Percentiles rank a stretch among this genome's conserved stretches.
These are phyloP conservation scores for Taeniopygia guttata DNA, from an alignment of 2,797 vertebrate genomes.

Conservation along the genomic window DNA sequence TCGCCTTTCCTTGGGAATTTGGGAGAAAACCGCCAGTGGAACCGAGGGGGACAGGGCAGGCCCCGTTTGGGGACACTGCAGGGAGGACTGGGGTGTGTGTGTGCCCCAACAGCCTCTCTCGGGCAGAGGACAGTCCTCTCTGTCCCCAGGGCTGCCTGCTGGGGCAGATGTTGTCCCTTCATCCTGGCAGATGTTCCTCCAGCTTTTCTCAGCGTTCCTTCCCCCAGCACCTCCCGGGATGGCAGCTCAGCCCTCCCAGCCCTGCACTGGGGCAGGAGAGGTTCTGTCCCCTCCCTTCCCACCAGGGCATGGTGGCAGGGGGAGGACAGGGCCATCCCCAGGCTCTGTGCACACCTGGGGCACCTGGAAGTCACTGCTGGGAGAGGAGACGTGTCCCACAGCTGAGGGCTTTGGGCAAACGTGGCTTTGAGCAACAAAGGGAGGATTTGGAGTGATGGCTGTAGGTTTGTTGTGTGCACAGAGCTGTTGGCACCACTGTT, in stretches of 20 bases:
- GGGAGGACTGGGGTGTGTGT: not conserved
- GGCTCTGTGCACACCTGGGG: rapidly evolving
- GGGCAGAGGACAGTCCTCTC: not conserved
- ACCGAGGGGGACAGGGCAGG: not conserved
- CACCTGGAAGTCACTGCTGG: not conserved
- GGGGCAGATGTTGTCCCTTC: not conserved
- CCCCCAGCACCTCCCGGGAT: not conserved
- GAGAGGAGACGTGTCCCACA: rapidly evolving
- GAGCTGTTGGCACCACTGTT: not conserved
- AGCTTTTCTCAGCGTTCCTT: not conserved
- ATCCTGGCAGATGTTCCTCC: not conserved
- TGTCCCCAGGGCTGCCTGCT: no score
- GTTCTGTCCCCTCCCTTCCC: not conserved
- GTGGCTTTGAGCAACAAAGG: rapidly evolving
- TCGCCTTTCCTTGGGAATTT: rapidly evolving
- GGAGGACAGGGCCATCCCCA: not conserved
- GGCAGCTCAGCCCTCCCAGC: not conserved
- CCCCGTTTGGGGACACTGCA: not conserved
- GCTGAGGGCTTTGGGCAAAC: rapidly evolving
- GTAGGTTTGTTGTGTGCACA: not conserved
- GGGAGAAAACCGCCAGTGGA: rapidly evolving
- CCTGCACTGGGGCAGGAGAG: not conserved
- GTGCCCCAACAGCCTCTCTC: not conserved
- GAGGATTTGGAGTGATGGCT: not conserved
- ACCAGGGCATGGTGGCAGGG: not conserved